A percentile compares a stretch with the other conserved stretches of the same genome.
Conservation (phyloP, 1,140 invertebrate species). For the Zaprionus taronus region DNA sequence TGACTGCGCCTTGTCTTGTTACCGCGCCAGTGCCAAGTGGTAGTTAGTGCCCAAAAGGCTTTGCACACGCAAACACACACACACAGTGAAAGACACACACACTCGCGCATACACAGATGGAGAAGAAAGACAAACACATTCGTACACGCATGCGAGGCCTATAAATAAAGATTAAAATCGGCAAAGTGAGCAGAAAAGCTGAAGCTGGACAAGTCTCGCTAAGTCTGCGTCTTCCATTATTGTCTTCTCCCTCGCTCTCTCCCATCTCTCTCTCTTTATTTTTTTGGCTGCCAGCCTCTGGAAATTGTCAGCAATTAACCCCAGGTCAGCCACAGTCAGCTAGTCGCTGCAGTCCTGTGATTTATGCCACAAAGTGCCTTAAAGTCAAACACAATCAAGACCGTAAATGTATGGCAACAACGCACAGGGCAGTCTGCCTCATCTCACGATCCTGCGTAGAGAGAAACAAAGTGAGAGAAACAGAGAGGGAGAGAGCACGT, state of each 20-base stretch:
- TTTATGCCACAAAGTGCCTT: constrained; percentile 72
- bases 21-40: constrained; percentile 63
- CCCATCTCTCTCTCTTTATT: background rate
- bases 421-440: constrained; percentile 19
- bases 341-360: constrained; percentile 56
- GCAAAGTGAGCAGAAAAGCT: constrained; percentile 51
- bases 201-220: constrained; percentile 45
- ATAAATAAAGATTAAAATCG: constrained; percentile 81
- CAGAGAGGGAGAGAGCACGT: constrained; percentile 17
- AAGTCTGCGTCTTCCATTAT: constrained; percentile 17
- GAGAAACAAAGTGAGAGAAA: background rate
- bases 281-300: constrained; percentile 36
- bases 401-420: constrained; percentile 47
- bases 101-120: background rate
- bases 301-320: constrained; percentile 81
- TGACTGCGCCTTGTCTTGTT: constrained; percentile 66
- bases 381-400: constrained; percentile 73
- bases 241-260: background rate
- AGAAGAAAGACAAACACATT: constrained; percentile 22
- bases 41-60: constrained; percentile 62
- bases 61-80: constrained; percentile 43
- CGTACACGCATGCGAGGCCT: constrained; percentile 47
- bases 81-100: constrained; percentile 16
- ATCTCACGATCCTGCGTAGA: background rate
- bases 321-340: constrained; percentile 50